Evolutionary conservation across 2,888 invertebrate genomes (phyloP).

Genomic region (Agriopis aurantiaria): DNA sequence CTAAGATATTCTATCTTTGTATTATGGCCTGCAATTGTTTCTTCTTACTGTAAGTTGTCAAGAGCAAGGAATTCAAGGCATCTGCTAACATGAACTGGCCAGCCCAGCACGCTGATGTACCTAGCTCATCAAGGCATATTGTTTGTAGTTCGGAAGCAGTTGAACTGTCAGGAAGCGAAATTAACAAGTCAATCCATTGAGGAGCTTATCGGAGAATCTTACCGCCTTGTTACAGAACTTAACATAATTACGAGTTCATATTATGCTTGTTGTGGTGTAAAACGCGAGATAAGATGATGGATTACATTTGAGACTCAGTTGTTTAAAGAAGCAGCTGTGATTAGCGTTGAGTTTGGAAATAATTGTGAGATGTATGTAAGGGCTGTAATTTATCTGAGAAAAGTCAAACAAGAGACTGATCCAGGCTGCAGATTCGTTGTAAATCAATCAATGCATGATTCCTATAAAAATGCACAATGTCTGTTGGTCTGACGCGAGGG

Average conservation of each 20-base stretch:
- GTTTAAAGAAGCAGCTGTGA: slow-evolving; percentile 34
- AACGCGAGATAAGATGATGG: slow-evolving; percentile 29
- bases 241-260: slow-evolving; percentile 16
- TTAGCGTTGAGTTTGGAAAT: not conserved
- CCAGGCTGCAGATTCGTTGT: too few species aligned
- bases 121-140: not conserved
- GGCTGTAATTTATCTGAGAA: too few species aligned
- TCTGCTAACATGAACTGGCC: too few species aligned
- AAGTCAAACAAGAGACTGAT: too few species aligned
- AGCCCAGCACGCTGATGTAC: too few species aligned
- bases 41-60: too few species aligned
- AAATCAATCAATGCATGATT: not conserved
- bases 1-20: too few species aligned
- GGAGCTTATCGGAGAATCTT: slow-evolving; percentile 25
- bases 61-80: not conserved
- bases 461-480: not conserved
- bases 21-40: too few species aligned
- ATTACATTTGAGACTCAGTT: slow-evolving; percentile 41
- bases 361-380: not conserved
- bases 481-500: too few species aligned
- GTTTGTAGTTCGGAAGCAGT: not conserved
- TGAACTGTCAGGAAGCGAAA: slow-evolving; percentile 12
- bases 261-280: slow-evolving; percentile 11
- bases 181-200: slow-evolving; percentile 25
- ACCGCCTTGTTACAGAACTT: slow-evolving; percentile 31